These are phyloP conservation scores for Hemicordylus capensis DNA, from an alignment of 2,113 vertebrate species.

Conservation along the genomic window DNA sequence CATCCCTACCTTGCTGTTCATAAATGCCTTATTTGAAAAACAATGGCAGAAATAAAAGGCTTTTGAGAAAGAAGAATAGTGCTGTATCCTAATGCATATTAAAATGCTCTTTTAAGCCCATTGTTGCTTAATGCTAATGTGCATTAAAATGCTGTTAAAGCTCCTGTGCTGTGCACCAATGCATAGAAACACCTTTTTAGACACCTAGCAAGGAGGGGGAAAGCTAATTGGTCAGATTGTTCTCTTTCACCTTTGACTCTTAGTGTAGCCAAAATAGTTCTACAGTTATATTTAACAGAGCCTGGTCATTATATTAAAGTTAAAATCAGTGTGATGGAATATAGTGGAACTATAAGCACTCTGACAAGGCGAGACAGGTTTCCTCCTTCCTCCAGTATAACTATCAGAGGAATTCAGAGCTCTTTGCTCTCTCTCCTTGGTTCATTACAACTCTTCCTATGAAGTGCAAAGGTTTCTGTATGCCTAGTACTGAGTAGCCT, in stretches of 20 bases:
- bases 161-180: too few species aligned
- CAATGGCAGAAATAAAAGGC: too few species aligned
- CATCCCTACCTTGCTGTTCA: too few species aligned
- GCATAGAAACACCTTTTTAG: too few species aligned
- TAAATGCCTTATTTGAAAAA: too few species aligned
- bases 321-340: background rate
- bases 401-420: background rate
- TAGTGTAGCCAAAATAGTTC: background rate
- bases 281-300: background rate
- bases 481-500: too few species aligned
- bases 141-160: too few species aligned
- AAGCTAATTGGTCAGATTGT: background rate
- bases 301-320: background rate
- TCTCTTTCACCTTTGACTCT: background rate
- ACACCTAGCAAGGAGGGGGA: background rate
- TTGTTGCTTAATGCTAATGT: too few species aligned
- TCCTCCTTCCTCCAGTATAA: background rate
- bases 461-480: too few species aligned
- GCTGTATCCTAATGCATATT: background rate
- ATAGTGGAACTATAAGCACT: background rate
- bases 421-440: background rate
- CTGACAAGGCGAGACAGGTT: background rate
- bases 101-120: background rate
- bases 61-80: too few species aligned
- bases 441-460: too few species aligned